Evolutionary conservation across 2,797 vertebrate species (phyloP), one percentile per base, ranked within the genome.

Genomic region (Graptemys geographica): DNA sequence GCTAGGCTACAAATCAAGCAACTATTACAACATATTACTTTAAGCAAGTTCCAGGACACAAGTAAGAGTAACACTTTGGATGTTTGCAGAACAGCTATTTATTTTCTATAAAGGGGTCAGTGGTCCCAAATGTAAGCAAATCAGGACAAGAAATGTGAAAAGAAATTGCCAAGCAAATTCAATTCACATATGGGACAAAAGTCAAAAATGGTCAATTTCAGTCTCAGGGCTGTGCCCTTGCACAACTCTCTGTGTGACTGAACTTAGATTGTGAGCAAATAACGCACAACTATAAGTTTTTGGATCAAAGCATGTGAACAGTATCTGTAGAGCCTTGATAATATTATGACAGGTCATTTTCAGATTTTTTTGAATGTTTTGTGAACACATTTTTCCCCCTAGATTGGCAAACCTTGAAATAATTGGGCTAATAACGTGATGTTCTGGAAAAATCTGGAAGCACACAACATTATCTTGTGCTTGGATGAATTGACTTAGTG

Each of bases 391-490:
- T 92, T 81, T 10, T 0, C 0, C 85, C 51, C 86, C 92, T 80
- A 80, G 19, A 44, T 94, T 88, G 65, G 82, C 78, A 96, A 87
- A 37, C 11, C 65, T 76, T 74, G 33, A 16, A 47, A 28, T 84
- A 96, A 84, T 6, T 57, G 51, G 27, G 80, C 57, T 86, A 93
- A 96, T 11, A 33, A 90, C 92, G 55, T 84, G 94, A 94, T 85
- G 56, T 57, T 96, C 92, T 74, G 85, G 82, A 88, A 92, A 93
- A 80, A 0, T 0, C 27, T 85, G 76, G 95, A 87, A 80, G 89
- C 93, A 94, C 89, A 65, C 87, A 95, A 27, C 62, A 92, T 93
- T 96, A 95, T 91, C 94, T 97, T 95, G 74, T 82, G 96, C 51
- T 94, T 94, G 80, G 89, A 92, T 83, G 53, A 88, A 80, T 53